Evolutionary conservation across 2,888 invertebrate species (phyloP).

Genomic region (Drosophila longiperda): DNA sequence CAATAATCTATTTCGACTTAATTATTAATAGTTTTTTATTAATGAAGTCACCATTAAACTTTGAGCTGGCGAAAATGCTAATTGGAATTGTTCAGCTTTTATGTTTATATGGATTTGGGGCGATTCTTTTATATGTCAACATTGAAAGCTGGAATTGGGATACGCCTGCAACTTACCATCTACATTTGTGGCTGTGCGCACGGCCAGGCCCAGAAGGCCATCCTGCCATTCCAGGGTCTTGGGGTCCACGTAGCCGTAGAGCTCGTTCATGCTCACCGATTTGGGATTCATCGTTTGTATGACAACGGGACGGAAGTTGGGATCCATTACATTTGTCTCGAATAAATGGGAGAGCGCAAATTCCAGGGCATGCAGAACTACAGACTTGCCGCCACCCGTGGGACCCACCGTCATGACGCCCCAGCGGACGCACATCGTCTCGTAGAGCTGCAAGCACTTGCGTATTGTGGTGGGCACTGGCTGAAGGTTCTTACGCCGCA

Average conservation of each 20-base stretch:
- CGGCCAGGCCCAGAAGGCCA: conserved; percentile 90
- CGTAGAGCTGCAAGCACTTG: conserved; percentile 91
- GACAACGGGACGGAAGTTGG: conserved; percentile 90
- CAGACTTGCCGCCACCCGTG: conserved; percentile 94
- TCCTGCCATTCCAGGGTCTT: conserved; percentile 96
- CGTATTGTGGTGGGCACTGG: conserved; percentile 85
- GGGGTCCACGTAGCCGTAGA: conserved; percentile 94
- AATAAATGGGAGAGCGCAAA: conserved; percentile 89
- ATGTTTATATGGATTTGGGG: neutral
- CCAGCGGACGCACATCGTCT: conserved; percentile 96
- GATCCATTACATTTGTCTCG: conserved; percentile 87
- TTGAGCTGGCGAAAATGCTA: neutral
- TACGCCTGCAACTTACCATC: conserved; percentile 69
- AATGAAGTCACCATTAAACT: neutral
- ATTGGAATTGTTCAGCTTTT: neutral
- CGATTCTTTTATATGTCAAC: conserved; percentile 35
- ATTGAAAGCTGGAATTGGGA: neutral
- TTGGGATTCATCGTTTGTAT: conserved; percentile 95
- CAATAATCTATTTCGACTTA: neutral
- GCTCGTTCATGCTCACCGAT: conserved; percentile 93
- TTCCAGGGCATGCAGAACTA: conserved; percentile 90
- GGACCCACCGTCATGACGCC: conserved; percentile 97
- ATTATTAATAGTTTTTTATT: neutral
- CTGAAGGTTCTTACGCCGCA: conserved; percentile 88
- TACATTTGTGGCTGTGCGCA: conserved; percentile 78